Evolutionary conservation across 2,888 invertebrate genomes (phyloP).

Genomic region (Hypsopygia costalis): DNA sequence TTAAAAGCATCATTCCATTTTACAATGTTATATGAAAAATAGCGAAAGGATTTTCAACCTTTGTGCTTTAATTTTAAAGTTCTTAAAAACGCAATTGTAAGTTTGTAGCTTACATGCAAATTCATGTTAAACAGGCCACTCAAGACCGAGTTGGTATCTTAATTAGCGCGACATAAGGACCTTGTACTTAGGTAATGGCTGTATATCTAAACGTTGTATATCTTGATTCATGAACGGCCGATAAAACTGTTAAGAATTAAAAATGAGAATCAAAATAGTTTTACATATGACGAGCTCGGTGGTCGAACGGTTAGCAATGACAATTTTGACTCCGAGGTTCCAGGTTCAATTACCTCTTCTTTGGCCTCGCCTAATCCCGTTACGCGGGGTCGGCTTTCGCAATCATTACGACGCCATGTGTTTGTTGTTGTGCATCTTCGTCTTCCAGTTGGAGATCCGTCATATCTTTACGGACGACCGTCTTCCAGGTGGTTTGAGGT

Average conservation of each 20-base stretch:
- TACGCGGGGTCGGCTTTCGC: too few relatives aligned
- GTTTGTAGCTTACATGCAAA: slow-evolving; percentile 32
- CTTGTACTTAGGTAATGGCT: slow-evolving; percentile 16
- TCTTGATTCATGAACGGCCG: slow-evolving; percentile 3
- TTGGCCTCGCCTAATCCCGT: too few relatives aligned
- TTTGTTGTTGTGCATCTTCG: too few relatives aligned
- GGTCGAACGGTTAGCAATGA: too few relatives aligned
- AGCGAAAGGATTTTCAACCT: slow-evolving; percentile 4
- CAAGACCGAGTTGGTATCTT: slow-evolving; percentile 38
- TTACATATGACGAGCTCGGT: too few relatives aligned
- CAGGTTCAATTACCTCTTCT: too few relatives aligned
- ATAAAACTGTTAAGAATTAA: neutral
- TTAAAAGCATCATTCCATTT: slow-evolving; percentile 40
- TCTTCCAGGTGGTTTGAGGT: too few relatives aligned
- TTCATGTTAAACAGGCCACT: slow-evolving; percentile 37
- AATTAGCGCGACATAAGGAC: slow-evolving; percentile 43
- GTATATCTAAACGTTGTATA: slow-evolving; percentile 15
- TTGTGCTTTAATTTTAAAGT: slow-evolving; percentile 17
- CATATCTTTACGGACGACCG: too few relatives aligned
- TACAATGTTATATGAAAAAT: slow-evolving; percentile 14
- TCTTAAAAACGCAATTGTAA: slow-evolving; percentile 9
- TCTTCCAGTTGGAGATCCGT: too few relatives aligned
- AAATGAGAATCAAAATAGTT: too few relatives aligned
- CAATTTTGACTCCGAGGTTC: too few relatives aligned
- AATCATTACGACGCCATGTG: too few relatives aligned